Conservation (phyloP, 2,113 vertebrate genomes). For the Rhynchomys soricoides region DNA sequence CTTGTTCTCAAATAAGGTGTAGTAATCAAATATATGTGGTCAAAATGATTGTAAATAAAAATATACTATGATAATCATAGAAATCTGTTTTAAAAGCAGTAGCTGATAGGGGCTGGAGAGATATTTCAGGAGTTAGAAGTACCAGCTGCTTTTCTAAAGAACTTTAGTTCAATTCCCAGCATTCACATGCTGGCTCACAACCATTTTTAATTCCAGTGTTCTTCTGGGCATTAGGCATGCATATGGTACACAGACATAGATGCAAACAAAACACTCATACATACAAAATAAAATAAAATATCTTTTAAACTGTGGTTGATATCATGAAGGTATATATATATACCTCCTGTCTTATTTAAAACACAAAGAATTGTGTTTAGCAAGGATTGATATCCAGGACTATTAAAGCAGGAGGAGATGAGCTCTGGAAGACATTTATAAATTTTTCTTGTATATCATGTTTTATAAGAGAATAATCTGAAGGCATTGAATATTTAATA, state of each 20-base stretch:
- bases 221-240: neutral
- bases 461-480: neutral
- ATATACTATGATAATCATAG: neutral
- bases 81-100: neutral
- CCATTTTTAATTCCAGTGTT: neutral
- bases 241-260: neutral
- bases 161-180: neutral
- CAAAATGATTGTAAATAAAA: neutral
- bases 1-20: neutral
- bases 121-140: neutral
- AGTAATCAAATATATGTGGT: neutral
- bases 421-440: neutral
- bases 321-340: neutral
- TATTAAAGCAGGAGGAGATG: neutral
- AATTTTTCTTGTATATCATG: neutral
- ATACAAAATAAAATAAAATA: neutral
- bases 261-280: neutral
- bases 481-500: neutral
- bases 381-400: neutral
- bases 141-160: neutral
- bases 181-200: neutral
- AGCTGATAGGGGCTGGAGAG: neutral
- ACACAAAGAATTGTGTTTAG: neutral
- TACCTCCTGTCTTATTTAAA: conserved; percentile 1
- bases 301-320: neutral